These are phyloP conservation scores for Eulithis prunata DNA, from an alignment of 2,888 invertebrate genomes.

Conservation along the genomic window DNA sequence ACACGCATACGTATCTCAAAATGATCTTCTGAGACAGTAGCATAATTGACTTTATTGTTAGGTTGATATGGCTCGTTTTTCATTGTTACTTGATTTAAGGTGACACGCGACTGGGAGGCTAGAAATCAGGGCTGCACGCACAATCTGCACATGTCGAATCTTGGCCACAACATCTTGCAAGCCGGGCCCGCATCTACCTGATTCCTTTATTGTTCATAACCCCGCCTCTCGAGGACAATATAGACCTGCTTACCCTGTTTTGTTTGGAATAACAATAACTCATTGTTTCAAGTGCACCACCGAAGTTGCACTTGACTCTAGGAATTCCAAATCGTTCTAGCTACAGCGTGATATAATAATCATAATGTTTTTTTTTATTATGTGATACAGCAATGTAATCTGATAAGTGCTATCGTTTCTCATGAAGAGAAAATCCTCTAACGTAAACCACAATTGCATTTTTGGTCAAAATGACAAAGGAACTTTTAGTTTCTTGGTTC, in stretches of 20 bases:
- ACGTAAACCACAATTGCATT: no score
- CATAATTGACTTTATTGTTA: background rate
- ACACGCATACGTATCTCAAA: background rate
- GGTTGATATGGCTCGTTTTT: background rate
- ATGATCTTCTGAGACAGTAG: background rate
- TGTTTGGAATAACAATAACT: conserved; percentile 69
- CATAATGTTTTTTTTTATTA: background rate
- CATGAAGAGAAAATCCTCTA: no score
- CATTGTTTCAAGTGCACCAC: conserved; percentile 61
- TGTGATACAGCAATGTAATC: no score
- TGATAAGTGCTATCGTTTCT: no score
- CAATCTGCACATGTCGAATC: conserved; percentile 60
- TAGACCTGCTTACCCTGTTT: conserved; percentile 69
- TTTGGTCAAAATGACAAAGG: no score
- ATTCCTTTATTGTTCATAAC: conserved; percentile 64
- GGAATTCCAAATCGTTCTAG: conserved; percentile 51
- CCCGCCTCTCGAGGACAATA: conserved; percentile 58
- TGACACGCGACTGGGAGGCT: conserved; percentile 49
- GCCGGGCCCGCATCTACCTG: conserved; percentile 75
- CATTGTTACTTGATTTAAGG: background rate
- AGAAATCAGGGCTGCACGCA: conserved; percentile 59
- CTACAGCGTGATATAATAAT: background rate
- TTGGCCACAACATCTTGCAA: conserved; percentile 54
- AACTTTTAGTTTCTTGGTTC: no score
- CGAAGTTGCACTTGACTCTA: conserved; percentile 59